A percentile compares a stretch with the other conserved stretches of the same genome.
Conservation (phyloP, 2,113 vertebrate genomes). For the Nyctibius bracteatus region DNA sequence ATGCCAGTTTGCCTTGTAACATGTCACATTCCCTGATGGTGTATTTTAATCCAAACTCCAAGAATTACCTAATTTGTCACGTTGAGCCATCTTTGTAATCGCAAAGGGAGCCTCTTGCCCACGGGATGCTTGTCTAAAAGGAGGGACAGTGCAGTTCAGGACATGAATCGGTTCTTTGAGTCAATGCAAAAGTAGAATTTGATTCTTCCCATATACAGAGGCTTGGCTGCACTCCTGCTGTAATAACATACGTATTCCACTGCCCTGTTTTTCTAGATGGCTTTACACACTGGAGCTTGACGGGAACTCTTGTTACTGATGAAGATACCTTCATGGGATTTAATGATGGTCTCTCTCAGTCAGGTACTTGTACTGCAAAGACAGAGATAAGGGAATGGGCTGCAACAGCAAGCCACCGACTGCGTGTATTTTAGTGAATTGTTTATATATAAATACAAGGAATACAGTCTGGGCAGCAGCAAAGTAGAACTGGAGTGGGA, state of each 20-base stretch:
- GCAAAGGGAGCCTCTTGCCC: neutral
- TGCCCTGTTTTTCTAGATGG: slow-evolving; percentile 75
- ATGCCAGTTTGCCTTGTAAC: neutral
- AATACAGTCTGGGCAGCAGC: neutral
- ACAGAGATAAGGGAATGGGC: neutral
- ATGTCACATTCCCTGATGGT: rapidly evolving
- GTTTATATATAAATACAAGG: neutral
- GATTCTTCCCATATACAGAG: rapidly evolving
- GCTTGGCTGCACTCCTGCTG: neutral
- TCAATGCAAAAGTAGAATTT: neutral
- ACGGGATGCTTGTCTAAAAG: neutral
- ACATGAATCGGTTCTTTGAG: neutral
- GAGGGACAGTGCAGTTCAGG: neutral
- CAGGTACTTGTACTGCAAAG: slow-evolving; percentile 72
- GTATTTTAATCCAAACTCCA: neutral
- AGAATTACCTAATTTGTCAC: neutral
- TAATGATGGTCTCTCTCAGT: slow-evolving; percentile 86
- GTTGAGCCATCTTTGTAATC: rapidly evolving
- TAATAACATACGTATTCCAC: neutral
- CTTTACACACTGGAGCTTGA: slow-evolving; percentile 92
- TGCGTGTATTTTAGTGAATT: neutral
- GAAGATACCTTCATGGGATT: slow-evolving; percentile 91
- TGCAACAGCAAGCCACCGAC: neutral
- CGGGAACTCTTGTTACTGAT: slow-evolving; percentile 79
- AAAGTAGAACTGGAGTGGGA: neutral